phyloP scores from a whole-genome alignment of 2,113 vertebrate species.

The Cygnus buccinator region DNA sequence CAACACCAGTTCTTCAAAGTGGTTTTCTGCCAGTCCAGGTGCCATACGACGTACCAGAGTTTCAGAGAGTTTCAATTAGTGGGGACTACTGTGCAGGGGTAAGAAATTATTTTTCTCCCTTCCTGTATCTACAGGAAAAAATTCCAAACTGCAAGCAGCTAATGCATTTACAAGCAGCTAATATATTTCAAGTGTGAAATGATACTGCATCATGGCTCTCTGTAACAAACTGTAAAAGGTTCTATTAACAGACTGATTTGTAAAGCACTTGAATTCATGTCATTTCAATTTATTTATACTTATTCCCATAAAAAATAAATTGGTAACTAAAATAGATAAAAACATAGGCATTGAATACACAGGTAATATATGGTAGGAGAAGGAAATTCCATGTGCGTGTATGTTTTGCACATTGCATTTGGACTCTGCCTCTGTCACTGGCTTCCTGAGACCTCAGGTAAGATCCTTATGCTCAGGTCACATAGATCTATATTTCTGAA shows the following conservation, averaged over 20 bases:
- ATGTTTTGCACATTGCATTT: background rate
- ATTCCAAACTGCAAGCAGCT: background rate
- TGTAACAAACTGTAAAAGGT: background rate
- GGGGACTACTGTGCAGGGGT: conserved; percentile 99
- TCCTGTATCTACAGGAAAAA: background rate
- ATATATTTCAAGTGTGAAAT: background rate
- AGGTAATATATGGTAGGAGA: background rate
- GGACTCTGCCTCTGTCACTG: background rate
- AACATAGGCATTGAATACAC: background rate
- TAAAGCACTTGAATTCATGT: background rate
- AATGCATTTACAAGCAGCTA: background rate
- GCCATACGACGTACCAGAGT: conserved; percentile 84
- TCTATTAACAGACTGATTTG: background rate
- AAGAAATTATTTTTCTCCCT: conserved; percentile 46
- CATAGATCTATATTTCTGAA: background rate
- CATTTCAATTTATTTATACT: background rate
- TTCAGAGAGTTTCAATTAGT: conserved; percentile 94
- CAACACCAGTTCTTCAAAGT: conserved; percentile 44
- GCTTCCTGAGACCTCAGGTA: background rate
- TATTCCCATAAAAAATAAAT: background rate
- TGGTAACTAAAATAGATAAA: background rate
- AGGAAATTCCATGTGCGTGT: background rate
- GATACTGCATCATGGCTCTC: background rate
- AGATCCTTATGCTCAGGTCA: background rate
- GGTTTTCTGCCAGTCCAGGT: conserved; percentile 34